phyloP scores from a whole-genome alignment of 2,888 invertebrate genomes.

The Lydus trimaculatus region DNA sequence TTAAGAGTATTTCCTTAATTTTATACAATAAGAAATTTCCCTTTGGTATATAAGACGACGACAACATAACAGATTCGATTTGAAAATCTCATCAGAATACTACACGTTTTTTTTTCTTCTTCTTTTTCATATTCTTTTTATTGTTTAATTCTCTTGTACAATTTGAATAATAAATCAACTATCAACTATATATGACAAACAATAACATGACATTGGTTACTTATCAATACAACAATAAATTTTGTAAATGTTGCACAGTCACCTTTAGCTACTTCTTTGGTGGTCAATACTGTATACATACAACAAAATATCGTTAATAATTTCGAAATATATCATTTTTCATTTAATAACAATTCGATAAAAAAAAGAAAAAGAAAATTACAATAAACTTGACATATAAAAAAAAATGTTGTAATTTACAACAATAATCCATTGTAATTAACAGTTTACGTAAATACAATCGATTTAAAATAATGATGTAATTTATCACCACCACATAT shows the following conservation, averaged over 20 bases:
- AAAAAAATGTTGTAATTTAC: background rate
- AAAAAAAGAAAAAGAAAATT: background rate
- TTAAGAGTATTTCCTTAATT: background rate
- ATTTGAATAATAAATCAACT: conserved; percentile 5
- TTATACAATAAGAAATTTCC: background rate
- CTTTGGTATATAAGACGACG: too few relatives aligned
- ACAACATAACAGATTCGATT: background rate
- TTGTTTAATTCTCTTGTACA: background rate
- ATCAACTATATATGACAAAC: background rate
- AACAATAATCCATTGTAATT: background rate
- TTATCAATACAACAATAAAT: conserved; percentile 8
- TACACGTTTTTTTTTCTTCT: too few relatives aligned
- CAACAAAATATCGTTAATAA: too few relatives aligned
- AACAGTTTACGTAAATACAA: background rate
- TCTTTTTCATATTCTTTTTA: too few relatives aligned
- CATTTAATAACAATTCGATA: background rate
- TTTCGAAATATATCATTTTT: background rate
- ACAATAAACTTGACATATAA: background rate
- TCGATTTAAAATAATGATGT: background rate
- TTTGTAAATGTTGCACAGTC: conserved; percentile 6
- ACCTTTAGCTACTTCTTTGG: conserved; percentile 7
- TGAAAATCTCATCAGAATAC: background rate
- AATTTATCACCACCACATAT: background rate
- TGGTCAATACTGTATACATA: background rate
- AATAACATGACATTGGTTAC: conserved; percentile 2